Conservation (phyloP, 2,888 invertebrate genomes). For the Lycia hirtaria region DNA sequence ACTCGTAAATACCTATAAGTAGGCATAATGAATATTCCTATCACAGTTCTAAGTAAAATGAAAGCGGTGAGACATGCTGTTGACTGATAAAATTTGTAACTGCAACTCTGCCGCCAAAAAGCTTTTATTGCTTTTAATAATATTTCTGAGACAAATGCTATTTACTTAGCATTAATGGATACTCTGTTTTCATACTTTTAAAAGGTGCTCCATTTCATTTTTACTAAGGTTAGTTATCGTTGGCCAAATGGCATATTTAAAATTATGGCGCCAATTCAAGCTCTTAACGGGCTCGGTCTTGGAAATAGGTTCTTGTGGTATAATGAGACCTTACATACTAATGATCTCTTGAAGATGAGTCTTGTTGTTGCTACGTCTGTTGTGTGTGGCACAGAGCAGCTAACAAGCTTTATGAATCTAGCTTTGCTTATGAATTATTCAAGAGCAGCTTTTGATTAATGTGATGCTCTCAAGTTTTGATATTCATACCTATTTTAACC, state of each 20-base stretch:
- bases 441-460: neutral
- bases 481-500: neutral
- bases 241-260: constrained; percentile 32
- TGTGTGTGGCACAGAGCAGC: neutral
- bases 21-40: no score
- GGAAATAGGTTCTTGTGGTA: constrained; percentile 28
- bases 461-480: neutral
- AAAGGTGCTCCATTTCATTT: constrained; percentile 18
- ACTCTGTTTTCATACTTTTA: constrained; percentile 18
- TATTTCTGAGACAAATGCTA: neutral
- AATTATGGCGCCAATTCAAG: constrained; percentile 34
- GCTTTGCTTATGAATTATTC: constrained; percentile 1
- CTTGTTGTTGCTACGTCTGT: constrained; percentile 14
- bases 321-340: constrained; percentile 28
- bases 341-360: constrained; percentile 23
- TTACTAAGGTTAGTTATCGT: constrained; percentile 28
- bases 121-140: neutral
- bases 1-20: no score
- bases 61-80: no score
- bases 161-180: constrained; percentile 16
- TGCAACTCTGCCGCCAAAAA: neutral
- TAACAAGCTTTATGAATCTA: constrained; percentile 10
- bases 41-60: no score
- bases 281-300: constrained; percentile 33
- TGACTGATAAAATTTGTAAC: no score